Base-by-base conservation (phyloP, 2,113 vertebrate genomes). In the Okapia johnstoni region DNA sequence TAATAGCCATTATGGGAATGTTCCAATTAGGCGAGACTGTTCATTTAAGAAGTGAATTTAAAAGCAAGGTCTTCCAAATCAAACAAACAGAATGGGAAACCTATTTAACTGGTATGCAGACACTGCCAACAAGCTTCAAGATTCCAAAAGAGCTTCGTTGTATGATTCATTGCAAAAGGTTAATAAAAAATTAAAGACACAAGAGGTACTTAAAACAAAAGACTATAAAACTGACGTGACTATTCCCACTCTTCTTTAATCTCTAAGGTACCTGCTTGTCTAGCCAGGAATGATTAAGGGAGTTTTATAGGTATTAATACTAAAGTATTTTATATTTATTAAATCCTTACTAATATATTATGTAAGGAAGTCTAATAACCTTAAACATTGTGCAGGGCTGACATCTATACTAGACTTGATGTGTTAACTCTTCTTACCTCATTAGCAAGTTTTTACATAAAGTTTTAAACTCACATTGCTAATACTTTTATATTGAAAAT, bases 201-300 rank as follows among this genome's bases (percentile, higher is more conserved):
- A 70, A 50, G 11, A 48, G 10, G 4, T 46, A 66, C 48, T 50
- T 80, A 81, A 88, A 86, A 26, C 7, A 66, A 84, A 23, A 55
- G 50, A 66, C 23, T 66, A 0, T 63, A 48, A 88, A 23, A 48
- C 28, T 21, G 7, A 88, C 2, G 2, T 94, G 14, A 66, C 50
- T 13, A 21, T 50, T 66, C 2, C 10, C 86, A 23, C 21, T 63
- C 33, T 63, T 48, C 23, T 76, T 36, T 48, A 12, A 57, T 40
- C 50, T n/a, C 17, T 40, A 60, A 76, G 30, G 48, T 1, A 13
- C 0, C 0, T 11, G 1, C 73, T 8, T n/a, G 5, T 89, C 12
- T 54, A 90, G 17, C 16, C 57, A 95, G 61, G 7, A 84, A 16
- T 63, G 4, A 17, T 3, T 50, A 54, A 93, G 5, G 13, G 7